phyloP scores from a whole-genome alignment of 2,113 vertebrate genomes.

The Podocnemis expansa region DNA sequence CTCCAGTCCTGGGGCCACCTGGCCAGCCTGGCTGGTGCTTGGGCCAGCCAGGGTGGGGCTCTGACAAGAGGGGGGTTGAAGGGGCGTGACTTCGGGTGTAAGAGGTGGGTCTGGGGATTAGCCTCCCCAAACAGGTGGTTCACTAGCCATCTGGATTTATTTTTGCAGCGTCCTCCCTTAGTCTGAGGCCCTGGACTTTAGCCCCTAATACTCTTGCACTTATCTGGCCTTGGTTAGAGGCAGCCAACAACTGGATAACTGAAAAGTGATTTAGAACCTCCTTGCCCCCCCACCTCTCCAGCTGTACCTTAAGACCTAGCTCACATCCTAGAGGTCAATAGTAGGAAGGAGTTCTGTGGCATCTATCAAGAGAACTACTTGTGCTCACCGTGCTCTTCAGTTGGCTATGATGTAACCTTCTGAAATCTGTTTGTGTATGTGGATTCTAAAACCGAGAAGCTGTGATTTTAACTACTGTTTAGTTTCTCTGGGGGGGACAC shows the following conservation, averaged over 20 bases:
- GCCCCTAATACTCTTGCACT: no score
- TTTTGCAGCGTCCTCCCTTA: no score
- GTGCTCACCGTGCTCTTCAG: background rate
- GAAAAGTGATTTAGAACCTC: background rate
- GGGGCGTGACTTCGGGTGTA: no score
- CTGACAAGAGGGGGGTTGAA: no score
- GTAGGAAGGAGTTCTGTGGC: background rate
- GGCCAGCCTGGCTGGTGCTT: no score
- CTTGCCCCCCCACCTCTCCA: background rate
- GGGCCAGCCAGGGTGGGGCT: no score
- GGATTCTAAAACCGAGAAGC: background rate
- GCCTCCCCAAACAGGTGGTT: no score
- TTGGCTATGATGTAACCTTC: background rate
- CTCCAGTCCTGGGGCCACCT: no score
- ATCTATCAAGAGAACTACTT: background rate
- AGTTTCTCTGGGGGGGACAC: background rate
- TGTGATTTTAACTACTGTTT: background rate
- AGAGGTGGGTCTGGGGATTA: no score
- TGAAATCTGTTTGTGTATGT: background rate
- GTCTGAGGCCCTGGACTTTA: no score
- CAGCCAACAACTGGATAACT: background rate
- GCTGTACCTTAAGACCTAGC: background rate
- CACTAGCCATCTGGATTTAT: no score
- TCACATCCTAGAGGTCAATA: background rate
- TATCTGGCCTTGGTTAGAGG: no score